These are phyloP conservation scores for Morpho deidamia DNA, from an alignment of 2,888 invertebrate genomes.

Conservation along the genomic window DNA sequence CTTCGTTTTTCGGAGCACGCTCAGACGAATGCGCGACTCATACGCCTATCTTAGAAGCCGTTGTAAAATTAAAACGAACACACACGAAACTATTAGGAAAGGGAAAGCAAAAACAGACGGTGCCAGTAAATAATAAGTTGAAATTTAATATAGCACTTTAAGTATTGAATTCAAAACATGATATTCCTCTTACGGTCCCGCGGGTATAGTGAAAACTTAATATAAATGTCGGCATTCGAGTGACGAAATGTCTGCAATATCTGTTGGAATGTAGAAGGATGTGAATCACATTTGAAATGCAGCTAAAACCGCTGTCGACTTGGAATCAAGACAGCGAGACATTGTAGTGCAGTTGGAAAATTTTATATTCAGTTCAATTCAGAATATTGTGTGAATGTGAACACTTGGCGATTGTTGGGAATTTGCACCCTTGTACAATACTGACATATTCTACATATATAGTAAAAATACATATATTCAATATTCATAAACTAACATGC, in stretches of 20 bases:
- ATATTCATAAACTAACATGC: no score
- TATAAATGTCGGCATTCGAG: constrained; percentile 40
- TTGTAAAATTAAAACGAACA: no score
- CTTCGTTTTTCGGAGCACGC: no score
- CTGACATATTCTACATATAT: no score
- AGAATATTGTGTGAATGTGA: not conserved
- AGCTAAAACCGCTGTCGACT: constrained; percentile 38
- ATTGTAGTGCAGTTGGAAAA: not conserved
- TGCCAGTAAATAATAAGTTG: not conserved
- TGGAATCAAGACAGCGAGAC: constrained; percentile 20
- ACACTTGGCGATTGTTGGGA: not conserved
- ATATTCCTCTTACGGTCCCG: constrained; percentile 24
- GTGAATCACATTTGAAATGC: constrained; percentile 63
- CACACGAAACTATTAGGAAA: no score
- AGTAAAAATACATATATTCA: no score
- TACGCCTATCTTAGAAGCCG: no score
- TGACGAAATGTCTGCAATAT: constrained; percentile 55
- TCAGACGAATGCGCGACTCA: no score
- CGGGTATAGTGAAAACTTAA: constrained; percentile 33
- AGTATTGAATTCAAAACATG: constrained; percentile 23
- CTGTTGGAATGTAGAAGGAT: constrained; percentile 46
- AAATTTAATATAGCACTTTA: constrained; percentile 23
- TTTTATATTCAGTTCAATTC: not conserved
- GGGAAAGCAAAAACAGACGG: no score
- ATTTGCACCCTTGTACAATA: no score